Conservation (phyloP, 2,113 vertebrate species). For the Leptocoma aspasia region DNA sequence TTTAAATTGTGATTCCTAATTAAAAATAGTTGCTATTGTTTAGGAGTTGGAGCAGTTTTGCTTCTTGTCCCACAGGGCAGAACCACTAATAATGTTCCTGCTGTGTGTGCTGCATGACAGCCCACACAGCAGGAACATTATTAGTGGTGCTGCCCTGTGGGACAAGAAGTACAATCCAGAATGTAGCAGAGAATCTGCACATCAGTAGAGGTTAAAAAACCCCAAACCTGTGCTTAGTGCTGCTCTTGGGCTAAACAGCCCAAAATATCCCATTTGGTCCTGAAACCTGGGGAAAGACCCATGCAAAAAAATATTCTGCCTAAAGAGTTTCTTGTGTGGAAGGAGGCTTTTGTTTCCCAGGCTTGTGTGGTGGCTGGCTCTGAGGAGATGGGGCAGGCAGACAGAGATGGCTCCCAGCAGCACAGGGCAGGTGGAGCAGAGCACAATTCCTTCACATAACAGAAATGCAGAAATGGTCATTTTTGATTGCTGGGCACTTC, state of each 20-base stretch:
- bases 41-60: background rate
- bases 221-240: background rate
- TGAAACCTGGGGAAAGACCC: background rate
- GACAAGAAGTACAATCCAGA: background rate
- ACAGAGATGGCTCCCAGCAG: background rate
- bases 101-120: too few species aligned
- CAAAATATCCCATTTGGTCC: background rate
- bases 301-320: background rate
- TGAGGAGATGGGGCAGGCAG: background rate
- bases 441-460: background rate
- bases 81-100: too few species aligned
- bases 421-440: background rate
- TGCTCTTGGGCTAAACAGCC: background rate
- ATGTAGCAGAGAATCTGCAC: background rate
- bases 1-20: background rate
- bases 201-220: background rate
- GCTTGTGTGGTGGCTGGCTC: background rate
- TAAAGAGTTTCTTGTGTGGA: background rate
- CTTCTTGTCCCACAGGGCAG: too few species aligned
- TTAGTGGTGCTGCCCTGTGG: background rate
- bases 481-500: background rate
- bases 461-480: background rate
- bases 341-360: background rate
- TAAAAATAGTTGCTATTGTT: conserved; percentile 4
- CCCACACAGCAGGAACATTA: background rate